Conservation (phyloP, 2,888 invertebrate species). For the Troilus luridus region DNA sequence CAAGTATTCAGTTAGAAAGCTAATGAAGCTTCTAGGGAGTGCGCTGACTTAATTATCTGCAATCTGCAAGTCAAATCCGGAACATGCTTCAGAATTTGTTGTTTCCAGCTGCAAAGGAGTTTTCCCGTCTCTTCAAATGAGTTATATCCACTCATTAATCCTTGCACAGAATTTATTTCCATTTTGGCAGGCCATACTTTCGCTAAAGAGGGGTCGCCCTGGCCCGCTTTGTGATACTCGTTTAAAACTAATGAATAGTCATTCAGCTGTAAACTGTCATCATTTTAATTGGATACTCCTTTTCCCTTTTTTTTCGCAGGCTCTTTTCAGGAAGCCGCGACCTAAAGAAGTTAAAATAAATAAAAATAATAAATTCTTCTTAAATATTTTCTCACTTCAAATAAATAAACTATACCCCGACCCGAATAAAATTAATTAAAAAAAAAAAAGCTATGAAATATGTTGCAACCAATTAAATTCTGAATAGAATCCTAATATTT, state of each 20-base stretch:
- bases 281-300: neutral
- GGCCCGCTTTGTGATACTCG: neutral
- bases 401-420: too few species aligned
- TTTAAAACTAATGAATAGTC: conserved; percentile 4
- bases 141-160: conserved; percentile 40
- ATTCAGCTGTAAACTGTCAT: neutral
- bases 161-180: conserved; percentile 34
- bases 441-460: too few species aligned
- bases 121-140: conserved; percentile 14
- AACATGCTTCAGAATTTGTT: conserved; percentile 47
- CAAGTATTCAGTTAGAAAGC: conserved; percentile 39
- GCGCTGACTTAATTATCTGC: conserved; percentile 46
- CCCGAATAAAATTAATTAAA: too few species aligned
- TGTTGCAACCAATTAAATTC: too few species aligned
- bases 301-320: neutral
- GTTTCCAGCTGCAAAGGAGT: conserved; percentile 37
- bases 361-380: neutral
- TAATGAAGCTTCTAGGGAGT: conserved; percentile 47
- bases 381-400: too few species aligned
- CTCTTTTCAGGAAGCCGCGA: neutral
- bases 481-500: too few species aligned
- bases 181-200: conserved; percentile 20
- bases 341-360: neutral
- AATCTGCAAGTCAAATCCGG: conserved; percentile 44
- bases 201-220: neutral